Evolutionary conservation across 2,113 vertebrate genomes (phyloP).

Genomic region (Pterophyllum scalare): DNA sequence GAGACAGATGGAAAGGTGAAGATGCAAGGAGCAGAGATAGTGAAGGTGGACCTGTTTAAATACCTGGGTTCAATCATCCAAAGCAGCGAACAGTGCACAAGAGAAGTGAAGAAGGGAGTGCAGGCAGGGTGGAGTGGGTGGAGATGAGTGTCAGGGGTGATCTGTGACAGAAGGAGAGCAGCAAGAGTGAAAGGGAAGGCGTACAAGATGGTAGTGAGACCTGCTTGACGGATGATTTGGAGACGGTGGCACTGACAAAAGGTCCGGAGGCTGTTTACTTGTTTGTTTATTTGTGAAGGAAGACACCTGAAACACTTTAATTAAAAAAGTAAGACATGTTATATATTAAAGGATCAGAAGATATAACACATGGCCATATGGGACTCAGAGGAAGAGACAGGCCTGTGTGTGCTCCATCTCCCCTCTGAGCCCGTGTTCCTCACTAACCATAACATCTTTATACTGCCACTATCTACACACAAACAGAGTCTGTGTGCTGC

Average conservation of each 20-base stretch:
- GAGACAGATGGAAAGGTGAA: background rate
- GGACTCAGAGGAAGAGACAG: too few relatives aligned
- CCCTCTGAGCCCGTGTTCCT: too few relatives aligned
- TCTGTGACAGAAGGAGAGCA: fast-evolving
- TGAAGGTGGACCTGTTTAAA: background rate
- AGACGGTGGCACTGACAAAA: background rate
- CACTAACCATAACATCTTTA: too few relatives aligned
- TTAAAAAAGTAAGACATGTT: too few relatives aligned
- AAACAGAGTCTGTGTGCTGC: too few relatives aligned
- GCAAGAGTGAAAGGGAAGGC: background rate
- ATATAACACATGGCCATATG: too few relatives aligned
- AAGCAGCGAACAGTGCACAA: background rate
- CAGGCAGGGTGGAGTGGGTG: background rate
- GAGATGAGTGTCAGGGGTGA: background rate
- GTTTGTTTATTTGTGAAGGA: too few relatives aligned
- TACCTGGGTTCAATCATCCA: background rate
- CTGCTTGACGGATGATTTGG: background rate
- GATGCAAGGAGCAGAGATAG: background rate
- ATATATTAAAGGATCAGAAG: too few relatives aligned
- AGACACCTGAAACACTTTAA: too few relatives aligned
- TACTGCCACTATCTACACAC: too few relatives aligned
- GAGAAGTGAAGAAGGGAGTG: background rate
- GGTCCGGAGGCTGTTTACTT: too few relatives aligned
- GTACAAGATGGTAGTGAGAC: background rate
- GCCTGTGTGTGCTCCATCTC: too few relatives aligned